Evolutionary conservation across 2,113 vertebrate genomes (phyloP).

Genomic region (Alaudala cheleensis): DNA sequence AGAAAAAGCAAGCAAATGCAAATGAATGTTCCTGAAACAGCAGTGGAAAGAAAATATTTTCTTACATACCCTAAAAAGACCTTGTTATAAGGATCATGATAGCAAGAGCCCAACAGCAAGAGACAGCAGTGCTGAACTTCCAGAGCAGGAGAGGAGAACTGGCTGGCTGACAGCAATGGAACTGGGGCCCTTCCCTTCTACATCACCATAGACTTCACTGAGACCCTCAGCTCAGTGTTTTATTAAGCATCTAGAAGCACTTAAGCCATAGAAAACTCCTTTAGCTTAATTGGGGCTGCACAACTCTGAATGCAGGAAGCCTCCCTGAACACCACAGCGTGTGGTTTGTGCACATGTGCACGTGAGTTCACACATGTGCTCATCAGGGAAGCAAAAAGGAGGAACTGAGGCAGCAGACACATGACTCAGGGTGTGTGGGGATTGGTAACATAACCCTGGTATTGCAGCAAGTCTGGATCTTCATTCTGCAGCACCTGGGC

Average conservation of each 20-base stretch:
- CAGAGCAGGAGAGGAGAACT: not conserved
- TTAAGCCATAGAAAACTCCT: not conserved
- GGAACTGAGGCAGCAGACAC: conserved; percentile 50
- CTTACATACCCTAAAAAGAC: not conserved
- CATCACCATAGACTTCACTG: not conserved
- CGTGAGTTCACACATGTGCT: not conserved
- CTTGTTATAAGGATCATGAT: not conserved
- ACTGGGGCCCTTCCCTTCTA: not conserved
- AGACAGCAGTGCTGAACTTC: not conserved
- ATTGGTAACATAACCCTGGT: not conserved
- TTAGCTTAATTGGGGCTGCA: not conserved
- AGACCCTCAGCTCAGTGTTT: not conserved
- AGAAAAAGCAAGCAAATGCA: conserved; percentile 60
- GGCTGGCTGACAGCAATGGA: not conserved
- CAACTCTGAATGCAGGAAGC: not conserved
- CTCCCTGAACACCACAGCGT: not conserved
- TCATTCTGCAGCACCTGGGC: conserved; percentile 10
- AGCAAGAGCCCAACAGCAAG: not conserved
- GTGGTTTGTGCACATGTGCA: not conserved
- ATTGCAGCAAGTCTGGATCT: not conserved
- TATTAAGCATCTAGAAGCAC: not conserved
- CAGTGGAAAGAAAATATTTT: conserved; percentile 21
- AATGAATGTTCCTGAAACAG: conserved; percentile 42
- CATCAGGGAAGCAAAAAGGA: conserved; percentile 5
- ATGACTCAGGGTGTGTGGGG: conserved; percentile 33